phyloP scores from a whole-genome alignment of 2,797 vertebrate genomes.

The Neoniphon sammara region DNA sequence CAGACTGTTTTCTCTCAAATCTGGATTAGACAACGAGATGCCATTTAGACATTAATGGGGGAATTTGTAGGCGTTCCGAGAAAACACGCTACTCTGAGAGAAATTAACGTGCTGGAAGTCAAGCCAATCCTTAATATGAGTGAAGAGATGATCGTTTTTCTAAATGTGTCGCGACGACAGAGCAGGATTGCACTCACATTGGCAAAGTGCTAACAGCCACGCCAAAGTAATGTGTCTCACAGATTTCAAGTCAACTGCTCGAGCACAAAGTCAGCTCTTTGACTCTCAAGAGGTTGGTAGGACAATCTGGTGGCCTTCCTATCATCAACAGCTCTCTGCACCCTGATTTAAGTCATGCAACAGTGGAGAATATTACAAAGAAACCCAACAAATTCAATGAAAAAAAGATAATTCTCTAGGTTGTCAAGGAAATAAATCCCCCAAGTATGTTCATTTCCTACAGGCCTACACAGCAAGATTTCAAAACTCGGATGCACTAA shows the following conservation, averaged over 20 bases:
- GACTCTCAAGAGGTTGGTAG: constrained; percentile 1
- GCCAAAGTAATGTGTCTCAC: background rate
- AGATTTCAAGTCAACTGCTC: constrained; percentile 14
- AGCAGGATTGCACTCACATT: constrained; percentile 22
- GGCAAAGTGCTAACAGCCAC: constrained; percentile 18
- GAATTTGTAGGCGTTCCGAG: constrained; percentile 16
- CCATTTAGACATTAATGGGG: constrained; percentile 18
- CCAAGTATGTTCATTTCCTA: constrained; percentile 35
- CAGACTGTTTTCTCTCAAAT: background rate
- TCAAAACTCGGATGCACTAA: constrained; percentile 40
- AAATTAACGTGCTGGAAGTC: constrained; percentile 19
- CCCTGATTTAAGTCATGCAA: constrained; percentile 21
- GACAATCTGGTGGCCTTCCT: constrained; percentile 24
- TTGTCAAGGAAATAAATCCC: constrained; percentile 29
- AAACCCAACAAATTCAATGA: constrained; percentile 1
- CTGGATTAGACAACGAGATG: constrained; percentile 24
- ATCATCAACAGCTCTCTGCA: constrained; percentile 7
- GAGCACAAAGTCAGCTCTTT: constrained; percentile 24
- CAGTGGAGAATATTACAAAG: constrained; percentile 26
- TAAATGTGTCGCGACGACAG: constrained; percentile 35
- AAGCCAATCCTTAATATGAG: constrained; percentile 40
- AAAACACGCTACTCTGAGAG: constrained; percentile 29
- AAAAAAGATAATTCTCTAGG: constrained; percentile 10
- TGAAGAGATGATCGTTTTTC: constrained; percentile 53
- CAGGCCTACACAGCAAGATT: constrained; percentile 23